Base-by-base conservation (phyloP, 1,140 invertebrate genomes). In the Drosophila rufa region DNA sequence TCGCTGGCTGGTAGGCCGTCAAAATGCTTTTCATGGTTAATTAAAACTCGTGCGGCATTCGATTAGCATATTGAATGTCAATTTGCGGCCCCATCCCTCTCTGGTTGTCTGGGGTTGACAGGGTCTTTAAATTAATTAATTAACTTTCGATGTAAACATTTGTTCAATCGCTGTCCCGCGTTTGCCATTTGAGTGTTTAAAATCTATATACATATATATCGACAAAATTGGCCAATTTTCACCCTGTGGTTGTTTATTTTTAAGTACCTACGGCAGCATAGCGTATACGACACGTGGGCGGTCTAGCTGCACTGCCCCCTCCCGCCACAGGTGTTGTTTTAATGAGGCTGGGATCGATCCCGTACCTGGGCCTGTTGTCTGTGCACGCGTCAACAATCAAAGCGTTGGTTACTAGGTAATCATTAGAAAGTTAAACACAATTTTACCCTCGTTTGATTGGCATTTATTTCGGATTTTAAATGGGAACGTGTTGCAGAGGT, bases 71-170 rank as follows among this genome's bases (percentile, higher is more conserved):
- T 70, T 67, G 59, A 66, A 38, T 76, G 74, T 47, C 33, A 58
- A 75, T 47, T 45, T 15, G 43, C 15, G 27, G 3, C n/a, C 47
- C 19, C 11, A 1, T 12, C 4, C n/a, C 22, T 14, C 42, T 14
- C 51, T 43, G 25, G 12, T 53, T 19, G 15, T 22, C 33, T 6
- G 12, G 22, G 22, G 19, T 19, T 55, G 46, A 64, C 53, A 40
- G 30, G 43, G 36, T 11, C 55, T 79, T 86, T 56, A 79, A 87
- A 74, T 80, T 62, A 86, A 80, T 86, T 87, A 83, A 83, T 87
- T 83, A 69, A 73, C 48, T 79, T 71, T 68, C 40, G 45, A 65
- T 79, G 65, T 60, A 77, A 77, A 77, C 75, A 77, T 77, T 77
- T 43, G 56, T 50, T 77, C 64, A 77, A 57, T 77, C 64, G 67